Percentiles rank a stretch among this genome's conserved stretches.
These are phyloP conservation scores for Tortricodes alternella DNA, from an alignment of 2,888 invertebrate species.

Conservation along the genomic window DNA sequence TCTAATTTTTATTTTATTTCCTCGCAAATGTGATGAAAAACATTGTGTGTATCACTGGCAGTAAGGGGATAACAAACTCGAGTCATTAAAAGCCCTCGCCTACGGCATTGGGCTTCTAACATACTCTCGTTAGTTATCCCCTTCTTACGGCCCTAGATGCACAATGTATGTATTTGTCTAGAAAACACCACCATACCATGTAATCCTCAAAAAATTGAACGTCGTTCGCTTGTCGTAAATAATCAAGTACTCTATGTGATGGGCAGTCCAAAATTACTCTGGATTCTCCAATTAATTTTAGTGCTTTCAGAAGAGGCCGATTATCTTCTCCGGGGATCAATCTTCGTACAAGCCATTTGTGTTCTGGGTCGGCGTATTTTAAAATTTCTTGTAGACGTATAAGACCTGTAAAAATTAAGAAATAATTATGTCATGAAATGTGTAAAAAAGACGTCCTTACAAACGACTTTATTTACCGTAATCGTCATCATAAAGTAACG, in stretches of 20 bases:
- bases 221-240: slow-evolving; percentile 90
- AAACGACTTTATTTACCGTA: slow-evolving; percentile 74
- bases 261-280: slow-evolving; percentile 91
- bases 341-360: slow-evolving; percentile 87
- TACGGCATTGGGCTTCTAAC: too few relatives aligned
- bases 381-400: slow-evolving; percentile 91
- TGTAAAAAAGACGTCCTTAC: neutral
- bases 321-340: slow-evolving; percentile 79
- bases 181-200: slow-evolving; percentile 75
- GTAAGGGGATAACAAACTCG: too few relatives aligned
- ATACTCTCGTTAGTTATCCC: too few relatives aligned
- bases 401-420: slow-evolving; percentile 84
- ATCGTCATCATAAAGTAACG: slow-evolving; percentile 89
- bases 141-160: too few relatives aligned
- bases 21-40: too few relatives aligned
- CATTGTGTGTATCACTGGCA: too few relatives aligned
- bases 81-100: too few relatives aligned
- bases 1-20: too few relatives aligned
- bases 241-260: slow-evolving; percentile 84
- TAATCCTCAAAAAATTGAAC: slow-evolving; percentile 93
- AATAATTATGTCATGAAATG: too few relatives aligned
- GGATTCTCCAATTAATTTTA: slow-evolving; percentile 86
- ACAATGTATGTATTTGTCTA: too few relatives aligned
- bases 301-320: slow-evolving; percentile 88
- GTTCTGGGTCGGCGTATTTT: slow-evolving; percentile 86